phyloP scores from a whole-genome alignment of 2,888 invertebrate species.

The Xestia sexstrigata region DNA sequence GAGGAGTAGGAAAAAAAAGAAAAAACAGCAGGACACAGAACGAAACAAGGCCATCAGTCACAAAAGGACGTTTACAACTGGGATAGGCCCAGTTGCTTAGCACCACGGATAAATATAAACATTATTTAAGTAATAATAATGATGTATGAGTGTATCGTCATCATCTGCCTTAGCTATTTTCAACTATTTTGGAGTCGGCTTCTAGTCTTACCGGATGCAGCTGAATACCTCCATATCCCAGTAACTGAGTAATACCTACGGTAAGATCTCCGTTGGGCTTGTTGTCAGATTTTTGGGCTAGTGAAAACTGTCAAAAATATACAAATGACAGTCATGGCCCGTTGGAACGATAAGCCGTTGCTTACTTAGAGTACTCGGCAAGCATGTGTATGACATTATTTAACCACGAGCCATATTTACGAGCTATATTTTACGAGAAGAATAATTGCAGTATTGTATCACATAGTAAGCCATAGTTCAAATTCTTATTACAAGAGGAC shows the following conservation, averaged over 20 bases:
- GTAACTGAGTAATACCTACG: not conserved
- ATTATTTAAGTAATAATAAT: not conserved
- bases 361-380: too few relatives aligned
- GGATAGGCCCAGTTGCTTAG: too few relatives aligned
- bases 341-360: not conserved
- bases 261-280: not conserved
- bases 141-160: not conserved
- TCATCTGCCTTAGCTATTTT: not conserved
- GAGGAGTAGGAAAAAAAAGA: too few relatives aligned
- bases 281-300: not conserved
- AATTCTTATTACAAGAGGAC: not conserved
- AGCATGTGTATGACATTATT: not conserved
- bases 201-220: not conserved
- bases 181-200: not conserved
- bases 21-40: too few relatives aligned
- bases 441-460: not conserved
- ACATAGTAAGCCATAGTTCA: not conserved
- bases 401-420: not conserved
- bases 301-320: not conserved
- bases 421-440: not conserved
- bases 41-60: too few relatives aligned
- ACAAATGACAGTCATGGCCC: not conserved
- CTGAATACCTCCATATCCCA: not conserved
- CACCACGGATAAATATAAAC: too few relatives aligned
- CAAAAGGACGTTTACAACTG: too few relatives aligned